phyloP scores from a whole-genome alignment of 2,888 invertebrate genomes.

The Sicus ferrugineus region DNA sequence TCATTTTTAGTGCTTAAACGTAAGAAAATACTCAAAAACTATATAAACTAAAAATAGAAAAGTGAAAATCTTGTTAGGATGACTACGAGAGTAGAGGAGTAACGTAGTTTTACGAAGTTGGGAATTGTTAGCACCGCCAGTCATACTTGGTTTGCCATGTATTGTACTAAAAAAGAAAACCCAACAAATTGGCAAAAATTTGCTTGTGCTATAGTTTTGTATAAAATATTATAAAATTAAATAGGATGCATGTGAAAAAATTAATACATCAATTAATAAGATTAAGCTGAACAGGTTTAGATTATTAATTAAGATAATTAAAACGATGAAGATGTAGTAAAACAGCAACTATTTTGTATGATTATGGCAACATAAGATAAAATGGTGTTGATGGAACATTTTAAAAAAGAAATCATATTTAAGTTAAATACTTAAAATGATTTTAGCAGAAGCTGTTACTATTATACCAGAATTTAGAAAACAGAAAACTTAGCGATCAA shows the following conservation, averaged over 20 bases:
- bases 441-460: no score
- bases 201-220: constrained; percentile 34
- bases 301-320: constrained; percentile 1
- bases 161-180: not conserved
- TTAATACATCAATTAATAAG: constrained; percentile 7
- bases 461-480: no score
- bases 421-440: not conserved
- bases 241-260: not conserved
- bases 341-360: constrained; percentile 30
- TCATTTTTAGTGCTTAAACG: constrained; percentile 10
- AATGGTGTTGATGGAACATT: constrained; percentile 47
- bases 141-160: not conserved
- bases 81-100: not conserved
- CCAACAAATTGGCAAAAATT: not conserved
- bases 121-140: not conserved
- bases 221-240: constrained; percentile 33
- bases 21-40: constrained; percentile 15
- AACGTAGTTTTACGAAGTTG: not conserved
- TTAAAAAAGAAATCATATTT: constrained; percentile 39
- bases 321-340: constrained; percentile 2
- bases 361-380: constrained; percentile 46
- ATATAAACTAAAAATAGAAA: constrained; percentile 1
- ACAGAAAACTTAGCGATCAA: no score
- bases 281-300: constrained; percentile 6
- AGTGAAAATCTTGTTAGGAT: constrained; percentile 4